Base-by-base conservation (phyloP, 2,797 vertebrate species). In the Hirundo rustica region DNA sequence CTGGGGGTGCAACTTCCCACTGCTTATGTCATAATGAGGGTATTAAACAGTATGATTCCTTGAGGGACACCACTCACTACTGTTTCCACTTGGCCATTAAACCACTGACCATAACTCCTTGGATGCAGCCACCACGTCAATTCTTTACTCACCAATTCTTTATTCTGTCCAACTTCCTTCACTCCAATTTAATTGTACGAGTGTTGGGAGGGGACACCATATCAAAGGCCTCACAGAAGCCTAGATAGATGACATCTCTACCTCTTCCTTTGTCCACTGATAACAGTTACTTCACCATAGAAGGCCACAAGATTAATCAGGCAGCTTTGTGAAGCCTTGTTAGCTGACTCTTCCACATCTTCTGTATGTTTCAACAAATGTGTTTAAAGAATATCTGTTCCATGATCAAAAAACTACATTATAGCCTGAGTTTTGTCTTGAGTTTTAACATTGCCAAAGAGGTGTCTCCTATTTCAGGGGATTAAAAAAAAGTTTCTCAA, bases 101-200 rank as follows among this genome's bases (percentile, higher is more conserved):
- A 54, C 13, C 19, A 53, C 1, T 40, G 47, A 60, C 11, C 0
- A 0, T 27, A 86, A 42, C 6, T 40, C n/a, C n/a, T 2, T 44
- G 19, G 8, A 70, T 57, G 32, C 16, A 76, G 60, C 5, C 34
- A 72, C 9, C 20, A 62, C 20, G 12, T 6, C 12, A 73, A 36
- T 29, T 70, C 34, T 20, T 72, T 30, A 65, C 7, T 30, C 15
- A 51, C 8, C 8, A 7, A 58, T 38, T 38, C 38, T 38, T 38
- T 38, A 38, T 38, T 27, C 22, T 32, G 48, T 17, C 32, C 20
- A 75, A 61, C 17, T 14, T 11, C 0, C 34, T 14, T 32, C 34
- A 82, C 16, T 25, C 6, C 21, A 48, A 20, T 27, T 61, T 30
- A 84, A 42, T 38, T 70, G 11, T 22, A 58, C 44, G 16, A 78